Conservation (phyloP, 1,140 invertebrate genomes). For the Adelges cooleyi region DNA sequence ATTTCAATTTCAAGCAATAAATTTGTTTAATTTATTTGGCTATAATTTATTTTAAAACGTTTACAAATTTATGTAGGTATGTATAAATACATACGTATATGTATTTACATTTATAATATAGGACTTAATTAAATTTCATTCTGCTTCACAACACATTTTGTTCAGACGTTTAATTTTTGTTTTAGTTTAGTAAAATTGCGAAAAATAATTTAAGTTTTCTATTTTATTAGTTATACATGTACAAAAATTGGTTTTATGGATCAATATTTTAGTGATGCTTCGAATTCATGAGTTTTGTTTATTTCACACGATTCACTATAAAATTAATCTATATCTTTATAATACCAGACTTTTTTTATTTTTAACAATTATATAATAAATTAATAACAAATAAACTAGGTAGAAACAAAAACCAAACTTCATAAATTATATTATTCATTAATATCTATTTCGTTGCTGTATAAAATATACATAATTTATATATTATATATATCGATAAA, state of each 20-base stretch:
- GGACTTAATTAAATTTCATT: conserved; percentile 10
- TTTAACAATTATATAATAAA: conserved; percentile 12
- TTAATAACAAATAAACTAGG: conserved; percentile 22
- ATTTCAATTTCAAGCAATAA: conserved; percentile 27
- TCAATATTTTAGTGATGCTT: background rate
- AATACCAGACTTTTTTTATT: conserved; percentile 17
- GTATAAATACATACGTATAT: too few relatives aligned
- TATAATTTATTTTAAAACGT: conserved; percentile 24
- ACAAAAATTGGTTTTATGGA: background rate
- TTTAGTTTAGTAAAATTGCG: background rate
- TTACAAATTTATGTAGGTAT: conserved; percentile 18
- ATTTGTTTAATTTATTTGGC: conserved; percentile 29
- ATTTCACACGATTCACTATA: too few relatives aligned
- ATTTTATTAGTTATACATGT: conserved; percentile 20
- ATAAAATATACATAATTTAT: too few relatives aligned
- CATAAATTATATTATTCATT: conserved; percentile 23
- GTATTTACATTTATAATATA: conserved; percentile 1
- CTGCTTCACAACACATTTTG: conserved; percentile 26
- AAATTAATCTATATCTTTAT: background rate
- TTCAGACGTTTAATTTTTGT: conserved; percentile 19
- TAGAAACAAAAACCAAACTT: background rate
- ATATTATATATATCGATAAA: too few relatives aligned
- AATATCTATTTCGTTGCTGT: conserved; percentile 16
- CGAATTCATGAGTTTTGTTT: too few relatives aligned
- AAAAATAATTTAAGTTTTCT: conserved; percentile 11